These are phyloP conservation scores for Chaetura pelagica DNA, from an alignment of 2,113 vertebrate species.

Conservation along the genomic window DNA sequence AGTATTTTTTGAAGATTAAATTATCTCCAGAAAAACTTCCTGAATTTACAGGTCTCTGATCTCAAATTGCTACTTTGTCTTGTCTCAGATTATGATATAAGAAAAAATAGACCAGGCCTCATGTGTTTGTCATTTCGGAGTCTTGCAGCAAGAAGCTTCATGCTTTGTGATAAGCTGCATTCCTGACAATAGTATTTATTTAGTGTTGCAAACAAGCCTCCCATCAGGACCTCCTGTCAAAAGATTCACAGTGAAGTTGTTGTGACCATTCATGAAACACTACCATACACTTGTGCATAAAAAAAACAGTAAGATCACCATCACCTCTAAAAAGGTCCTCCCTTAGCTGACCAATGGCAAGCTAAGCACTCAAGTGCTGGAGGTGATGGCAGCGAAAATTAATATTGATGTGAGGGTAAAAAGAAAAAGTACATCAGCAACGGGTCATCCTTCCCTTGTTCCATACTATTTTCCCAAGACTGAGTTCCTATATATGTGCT, in stretches of 20 bases:
- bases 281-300: not conserved
- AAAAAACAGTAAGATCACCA: not conserved
- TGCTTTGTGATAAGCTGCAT: not conserved
- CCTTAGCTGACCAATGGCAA: not conserved
- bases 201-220: not conserved
- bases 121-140: not conserved
- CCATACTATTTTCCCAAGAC: not conserved
- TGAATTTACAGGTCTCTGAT: not conserved
- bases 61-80: not conserved
- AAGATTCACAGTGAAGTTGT: not conserved
- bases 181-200: not conserved
- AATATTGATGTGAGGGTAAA: not conserved
- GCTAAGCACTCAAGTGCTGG: not conserved
- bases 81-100: not conserved
- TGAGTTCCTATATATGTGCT: not conserved
- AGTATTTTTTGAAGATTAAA: not conserved
- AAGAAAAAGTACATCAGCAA: not conserved
- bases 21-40: not conserved
- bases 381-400: not conserved
- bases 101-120: not conserved
- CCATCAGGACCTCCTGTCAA: not conserved
- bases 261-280: not conserved
- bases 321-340: not conserved
- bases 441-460: not conserved
- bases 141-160: not conserved